phyloP scores from a whole-genome alignment of 2,888 invertebrate species.

The Ethmia dodecea region DNA sequence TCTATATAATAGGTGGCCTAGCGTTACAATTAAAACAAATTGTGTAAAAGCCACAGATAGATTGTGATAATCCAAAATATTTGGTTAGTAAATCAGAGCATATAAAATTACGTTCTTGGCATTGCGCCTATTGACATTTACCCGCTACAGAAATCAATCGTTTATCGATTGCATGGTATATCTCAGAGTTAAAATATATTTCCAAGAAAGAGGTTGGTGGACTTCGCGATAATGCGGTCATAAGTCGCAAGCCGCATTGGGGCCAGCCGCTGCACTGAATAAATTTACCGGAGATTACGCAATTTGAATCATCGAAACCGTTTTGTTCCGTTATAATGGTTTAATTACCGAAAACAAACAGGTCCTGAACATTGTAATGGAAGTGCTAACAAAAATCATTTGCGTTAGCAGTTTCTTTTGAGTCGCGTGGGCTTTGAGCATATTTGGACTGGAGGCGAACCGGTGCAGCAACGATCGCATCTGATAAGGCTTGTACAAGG shows the following conservation, averaged over 20 bases:
- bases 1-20: no score
- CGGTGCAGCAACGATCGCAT: slow-evolving; percentile 39
- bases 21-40: no score
- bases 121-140: no score
- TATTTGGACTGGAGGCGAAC: slow-evolving; percentile 35
- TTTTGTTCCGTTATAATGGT: slow-evolving; percentile 52
- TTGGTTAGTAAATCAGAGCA: no score
- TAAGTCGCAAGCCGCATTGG: slow-evolving; percentile 44
- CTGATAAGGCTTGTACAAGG: slow-evolving; percentile 54
- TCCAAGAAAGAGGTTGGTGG: slow-evolving; percentile 9
- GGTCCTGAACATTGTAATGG: slow-evolving; percentile 28
- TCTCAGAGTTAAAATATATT: background rate
- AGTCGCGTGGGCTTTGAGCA: slow-evolving; percentile 37
- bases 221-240: slow-evolving; percentile 15
- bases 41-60: no score
- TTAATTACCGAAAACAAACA: slow-evolving; percentile 40
- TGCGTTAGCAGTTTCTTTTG: slow-evolving; percentile 25
- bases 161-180: background rate
- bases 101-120: no score
- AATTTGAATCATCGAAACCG: slow-evolving; percentile 42
- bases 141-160: background rate
- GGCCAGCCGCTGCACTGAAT: slow-evolving; percentile 47
- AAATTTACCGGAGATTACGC: slow-evolving; percentile 50
- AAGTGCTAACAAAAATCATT: slow-evolving; percentile 27
- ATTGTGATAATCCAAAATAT: no score